Base-by-base conservation (phyloP, 2,888 invertebrate species). In the Hirtodrosophila alboralis region DNA sequence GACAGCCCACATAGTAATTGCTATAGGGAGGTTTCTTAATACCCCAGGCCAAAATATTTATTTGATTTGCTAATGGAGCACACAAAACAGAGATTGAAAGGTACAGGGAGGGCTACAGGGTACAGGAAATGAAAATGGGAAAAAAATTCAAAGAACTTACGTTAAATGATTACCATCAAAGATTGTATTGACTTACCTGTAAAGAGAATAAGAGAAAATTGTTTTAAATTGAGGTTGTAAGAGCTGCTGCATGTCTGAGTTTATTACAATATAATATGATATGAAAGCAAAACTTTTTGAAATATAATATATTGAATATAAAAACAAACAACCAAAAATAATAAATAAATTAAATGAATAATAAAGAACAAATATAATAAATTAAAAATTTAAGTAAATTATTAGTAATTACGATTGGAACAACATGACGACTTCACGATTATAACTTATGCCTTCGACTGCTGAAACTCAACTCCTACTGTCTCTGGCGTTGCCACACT, bases 1-100 rank as follows among this genome's bases (percentile, higher is more conserved):
- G 45, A 43, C 51, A 33, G 54, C n/a, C n/a, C 47, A 37, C 33
- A 45, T 41, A 36, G 54, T 54, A 68, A 69, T 49, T 64, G 51
- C 70, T 69, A 61, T 66, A 45, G 27, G 48, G 60, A 53, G 62
- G 44, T 48, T 48, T 16, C 60, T 37, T 33, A 31, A 10, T 43
- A 58, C 74, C 57, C 61, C 54, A 52, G 67, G 44, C 81, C 72
- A 61, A 80, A 75, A 84, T 57, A 74, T 79, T 75, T 81, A 86
- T 81, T 80, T 80, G 74, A 71, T 86, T 84, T 84, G 71, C 71
- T 80, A 80, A 86, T 75, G 79, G 62, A 47, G 36, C 44, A 34
- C 16, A 38, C 38, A 33, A 12, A 14, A 30, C 43, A n/a, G 37
- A 14, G 16, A 5, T 23, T 23, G 23, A 6, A 7, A 51, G 44